Evolutionary conservation across 1,140 invertebrate genomes (phyloP).

Genomic region (Zophobas atratus): DNA sequence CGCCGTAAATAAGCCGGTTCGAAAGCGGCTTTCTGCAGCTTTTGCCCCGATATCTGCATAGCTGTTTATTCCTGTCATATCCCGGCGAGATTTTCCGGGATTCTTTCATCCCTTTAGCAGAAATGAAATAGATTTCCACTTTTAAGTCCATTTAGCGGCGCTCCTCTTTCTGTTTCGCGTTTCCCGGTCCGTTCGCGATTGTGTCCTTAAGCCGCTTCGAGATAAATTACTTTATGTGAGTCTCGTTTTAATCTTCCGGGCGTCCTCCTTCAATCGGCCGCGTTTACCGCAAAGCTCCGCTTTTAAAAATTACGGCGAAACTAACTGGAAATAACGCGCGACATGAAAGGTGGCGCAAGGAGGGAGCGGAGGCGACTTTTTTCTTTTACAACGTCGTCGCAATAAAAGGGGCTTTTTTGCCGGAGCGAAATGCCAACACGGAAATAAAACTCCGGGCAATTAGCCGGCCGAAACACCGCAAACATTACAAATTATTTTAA

Average conservation of each 20-base stretch:
- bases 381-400: conserved; percentile 1
- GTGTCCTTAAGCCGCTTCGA: conserved; percentile 22
- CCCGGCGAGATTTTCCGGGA: too few relatives aligned
- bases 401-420: conserved; percentile 18
- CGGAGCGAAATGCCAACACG: background rate
- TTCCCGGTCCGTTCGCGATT: conserved; percentile 37
- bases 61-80: too few relatives aligned
- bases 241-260: conserved; percentile 43
- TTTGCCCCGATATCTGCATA: too few relatives aligned
- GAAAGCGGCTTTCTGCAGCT: too few relatives aligned
- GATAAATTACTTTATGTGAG: conserved; percentile 45
- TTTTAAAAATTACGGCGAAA: conserved; percentile 16
- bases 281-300: conserved; percentile 14
- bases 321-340: conserved; percentile 14
- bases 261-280: conserved; percentile 15
- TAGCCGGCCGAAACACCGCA: conserved; percentile 26
- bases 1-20: too few relatives aligned
- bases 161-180: conserved; percentile 30
- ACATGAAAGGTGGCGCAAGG: conserved; percentile 16
- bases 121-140: conserved; percentile 38
- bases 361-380: background rate
- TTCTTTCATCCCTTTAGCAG: background rate
- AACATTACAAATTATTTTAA: conserved; percentile 51
- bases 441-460: conserved; percentile 28
- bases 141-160: conserved; percentile 24